Percentiles rank a stretch among this genome's conserved stretches.
These are phyloP conservation scores for Pharmacophagus antenor DNA, from an alignment of 2,888 invertebrate genomes.

Conservation along the genomic window DNA sequence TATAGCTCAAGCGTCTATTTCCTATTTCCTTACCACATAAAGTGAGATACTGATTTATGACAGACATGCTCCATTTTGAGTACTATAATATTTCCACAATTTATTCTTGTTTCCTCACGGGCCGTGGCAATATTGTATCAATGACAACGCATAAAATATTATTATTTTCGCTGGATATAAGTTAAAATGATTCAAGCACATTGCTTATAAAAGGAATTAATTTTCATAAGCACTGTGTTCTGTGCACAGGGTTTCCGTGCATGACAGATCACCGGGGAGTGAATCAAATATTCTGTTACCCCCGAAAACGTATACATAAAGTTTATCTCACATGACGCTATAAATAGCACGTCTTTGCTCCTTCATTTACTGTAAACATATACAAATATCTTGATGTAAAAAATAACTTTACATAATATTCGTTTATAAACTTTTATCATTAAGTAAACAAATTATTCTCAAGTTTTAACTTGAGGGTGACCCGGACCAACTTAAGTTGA, in stretches of 20 bases:
- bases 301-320: slow-evolving; percentile 36
- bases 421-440: not conserved
- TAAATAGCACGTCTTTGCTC: slow-evolving; percentile 33
- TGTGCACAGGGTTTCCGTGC: slow-evolving; percentile 40
- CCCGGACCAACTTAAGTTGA: slow-evolving; percentile 49
- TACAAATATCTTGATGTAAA: slow-evolving; percentile 9
- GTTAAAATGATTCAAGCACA: slow-evolving; percentile 21
- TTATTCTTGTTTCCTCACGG: too few relatives aligned
- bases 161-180: slow-evolving; percentile 16
- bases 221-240: slow-evolving; percentile 42
- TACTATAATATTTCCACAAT: slow-evolving; percentile 44
- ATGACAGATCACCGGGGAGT: slow-evolving; percentile 62
- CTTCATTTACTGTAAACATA: slow-evolving; percentile 53
- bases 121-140: slow-evolving; percentile 38
- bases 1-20: slow-evolving; percentile 51
- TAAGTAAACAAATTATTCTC: slow-evolving; percentile 14
- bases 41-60: slow-evolving; percentile 55
- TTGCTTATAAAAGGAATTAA: slow-evolving; percentile 29
- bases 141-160: slow-evolving; percentile 31
- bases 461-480: slow-evolving; percentile 18
- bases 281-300: slow-evolving; percentile 60
- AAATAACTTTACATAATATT: not conserved
- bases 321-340: slow-evolving; percentile 19
- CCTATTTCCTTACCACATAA: slow-evolving; percentile 53
- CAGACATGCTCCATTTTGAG: slow-evolving; percentile 46